A percentile compares a stretch with the other conserved stretches of the same genome.
phyloP scores from a whole-genome alignment of 2,888 invertebrate species.

The Heliconius ismenius region DNA sequence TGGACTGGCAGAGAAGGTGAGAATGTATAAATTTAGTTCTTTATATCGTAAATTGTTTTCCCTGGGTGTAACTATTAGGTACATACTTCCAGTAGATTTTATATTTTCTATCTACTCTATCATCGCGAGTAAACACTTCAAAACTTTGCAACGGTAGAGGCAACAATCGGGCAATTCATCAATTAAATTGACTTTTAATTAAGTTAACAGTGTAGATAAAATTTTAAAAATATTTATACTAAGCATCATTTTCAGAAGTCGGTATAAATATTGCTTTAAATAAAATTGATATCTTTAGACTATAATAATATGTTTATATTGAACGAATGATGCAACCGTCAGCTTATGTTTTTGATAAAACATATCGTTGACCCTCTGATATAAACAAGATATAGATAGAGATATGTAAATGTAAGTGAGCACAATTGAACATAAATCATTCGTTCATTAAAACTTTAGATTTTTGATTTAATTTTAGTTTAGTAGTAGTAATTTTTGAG shows the following conservation, averaged over 20 bases:
- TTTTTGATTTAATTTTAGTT: too few species aligned
- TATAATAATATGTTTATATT: constrained; percentile 1
- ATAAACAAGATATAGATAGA: constrained; percentile 12
- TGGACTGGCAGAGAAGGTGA: neutral
- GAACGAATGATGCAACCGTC: constrained; percentile 4
- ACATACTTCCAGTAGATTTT: neutral
- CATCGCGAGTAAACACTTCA: neutral
- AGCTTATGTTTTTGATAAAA: constrained; percentile 12
- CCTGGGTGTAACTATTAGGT: neutral
- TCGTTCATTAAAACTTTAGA: neutral
- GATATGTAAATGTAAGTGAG: neutral
- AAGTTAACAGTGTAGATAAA: neutral
- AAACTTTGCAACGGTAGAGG: neutral
- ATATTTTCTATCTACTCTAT: neutral
- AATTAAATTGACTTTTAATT: neutral
- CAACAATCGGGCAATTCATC: neutral
- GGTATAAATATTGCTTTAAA: neutral
- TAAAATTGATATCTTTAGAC: neutral
- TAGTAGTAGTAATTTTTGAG: too few species aligned
- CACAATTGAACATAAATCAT: neutral
- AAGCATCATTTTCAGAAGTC: neutral
- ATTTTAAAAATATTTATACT: neutral
- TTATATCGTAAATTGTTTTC: neutral
- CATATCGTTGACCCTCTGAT: constrained; percentile 16
- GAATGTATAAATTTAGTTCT: neutral